Percentiles rank a stretch among this genome's conserved stretches.
These are phyloP conservation scores for Papilio aristodemus DNA, from an alignment of 1,140 invertebrate genomes.

Conservation along the genomic window DNA sequence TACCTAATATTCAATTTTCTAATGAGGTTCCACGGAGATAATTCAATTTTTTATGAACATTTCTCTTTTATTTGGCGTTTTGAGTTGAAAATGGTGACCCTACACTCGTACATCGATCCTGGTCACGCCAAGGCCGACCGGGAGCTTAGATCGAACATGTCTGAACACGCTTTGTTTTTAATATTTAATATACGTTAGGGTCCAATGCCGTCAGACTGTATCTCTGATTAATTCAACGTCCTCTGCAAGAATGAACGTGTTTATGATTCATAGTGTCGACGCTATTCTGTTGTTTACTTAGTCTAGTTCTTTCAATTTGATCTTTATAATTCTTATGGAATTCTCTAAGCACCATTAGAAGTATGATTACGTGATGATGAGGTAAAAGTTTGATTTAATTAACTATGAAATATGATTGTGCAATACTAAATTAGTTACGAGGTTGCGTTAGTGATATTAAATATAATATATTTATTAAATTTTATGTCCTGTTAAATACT, in stretches of 20 bases:
- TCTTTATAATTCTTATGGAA: not conserved
- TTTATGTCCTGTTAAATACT: too few relatives aligned
- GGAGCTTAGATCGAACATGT: slow-evolving; percentile 11
- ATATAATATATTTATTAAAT: too few relatives aligned
- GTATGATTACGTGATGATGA: too few relatives aligned
- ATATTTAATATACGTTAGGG: slow-evolving; percentile 4
- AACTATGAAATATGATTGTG: too few relatives aligned
- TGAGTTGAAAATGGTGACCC: not conserved
- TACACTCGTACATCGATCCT: slow-evolving; percentile 16
- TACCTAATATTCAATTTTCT: too few relatives aligned
- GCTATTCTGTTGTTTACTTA: not conserved
- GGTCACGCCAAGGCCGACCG: not conserved
- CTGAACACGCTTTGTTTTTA: slow-evolving; percentile 10
- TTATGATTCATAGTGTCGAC: not conserved
- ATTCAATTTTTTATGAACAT: too few relatives aligned
- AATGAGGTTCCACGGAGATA: too few relatives aligned
- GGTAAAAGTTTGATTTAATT: too few relatives aligned
- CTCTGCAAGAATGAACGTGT: not conserved
- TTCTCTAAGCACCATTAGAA: too few relatives aligned
- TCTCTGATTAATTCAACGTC: slow-evolving; percentile 15
- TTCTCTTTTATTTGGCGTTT: too few relatives aligned
- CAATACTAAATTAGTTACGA: too few relatives aligned
- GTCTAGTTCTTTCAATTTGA: not conserved
- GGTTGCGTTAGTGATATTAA: too few relatives aligned
- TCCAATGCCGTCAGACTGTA: not conserved